phyloP scores from a whole-genome alignment of 2,888 invertebrate genomes.

The Yponomeuta sedellus region DNA sequence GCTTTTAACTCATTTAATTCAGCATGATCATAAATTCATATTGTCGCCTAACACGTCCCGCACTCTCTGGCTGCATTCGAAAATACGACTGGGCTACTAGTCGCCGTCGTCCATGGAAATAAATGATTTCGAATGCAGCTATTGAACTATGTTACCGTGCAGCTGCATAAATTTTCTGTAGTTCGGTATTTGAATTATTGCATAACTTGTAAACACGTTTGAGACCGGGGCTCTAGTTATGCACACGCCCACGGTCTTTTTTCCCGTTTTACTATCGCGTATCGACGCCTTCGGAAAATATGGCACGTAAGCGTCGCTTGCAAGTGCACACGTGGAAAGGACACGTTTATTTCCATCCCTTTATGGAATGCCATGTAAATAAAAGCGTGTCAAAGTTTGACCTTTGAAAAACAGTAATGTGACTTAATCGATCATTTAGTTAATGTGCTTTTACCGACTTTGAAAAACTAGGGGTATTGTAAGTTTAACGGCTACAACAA shows the following conservation, averaged over 20 bases:
- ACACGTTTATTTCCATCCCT: not conserved
- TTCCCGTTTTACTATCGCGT: constrained; percentile 3
- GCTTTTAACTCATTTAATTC: constrained; percentile 61
- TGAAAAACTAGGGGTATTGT: too few species aligned
- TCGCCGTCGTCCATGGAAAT: constrained; percentile 59
- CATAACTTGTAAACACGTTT: constrained; percentile 72
- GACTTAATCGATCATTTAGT: not conserved
- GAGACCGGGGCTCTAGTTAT: constrained; percentile 47
- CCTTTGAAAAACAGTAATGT: not conserved
- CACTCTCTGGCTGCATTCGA: constrained; percentile 53
- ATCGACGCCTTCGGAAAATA: constrained; percentile 20
- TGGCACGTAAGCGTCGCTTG: constrained; percentile 4
- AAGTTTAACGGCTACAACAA: too few species aligned
- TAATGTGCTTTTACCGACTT: too few species aligned
- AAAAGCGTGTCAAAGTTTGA: too few species aligned
- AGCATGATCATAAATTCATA: constrained; percentile 67
- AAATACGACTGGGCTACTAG: constrained; percentile 46
- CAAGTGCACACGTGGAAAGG: not conserved
- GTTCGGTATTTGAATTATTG: constrained; percentile 70
- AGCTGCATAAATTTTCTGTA: constrained; percentile 68
- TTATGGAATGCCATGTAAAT: not conserved
- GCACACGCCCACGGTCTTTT: constrained; percentile 34
- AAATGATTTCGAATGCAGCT: constrained; percentile 70
- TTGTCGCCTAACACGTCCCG: constrained; percentile 61
- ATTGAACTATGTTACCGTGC: constrained; percentile 70